Base-by-base conservation (phyloP, 2,888 invertebrate genomes). In the Temnothorax unifasciatus region DNA sequence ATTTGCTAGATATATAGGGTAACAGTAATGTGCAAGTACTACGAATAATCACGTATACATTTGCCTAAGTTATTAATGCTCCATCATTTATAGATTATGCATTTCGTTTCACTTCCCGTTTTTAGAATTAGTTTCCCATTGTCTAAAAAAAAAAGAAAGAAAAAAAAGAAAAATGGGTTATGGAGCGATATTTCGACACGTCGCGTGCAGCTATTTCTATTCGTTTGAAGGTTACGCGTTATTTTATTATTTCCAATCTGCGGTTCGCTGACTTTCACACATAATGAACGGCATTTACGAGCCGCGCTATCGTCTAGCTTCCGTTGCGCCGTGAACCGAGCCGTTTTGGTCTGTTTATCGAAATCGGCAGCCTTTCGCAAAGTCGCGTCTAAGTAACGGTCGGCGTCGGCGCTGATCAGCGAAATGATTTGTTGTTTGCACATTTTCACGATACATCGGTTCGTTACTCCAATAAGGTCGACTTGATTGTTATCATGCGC, bases 41-140 rank as follows among this genome's bases (percentile, higher is more conserved):
- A 47, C 29, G 18, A 81, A 69, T 69, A 81, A 47, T 21, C 34
- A 59, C 9, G 8, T 57, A 47, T 57, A 47, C 38, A 59, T 38
- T 59, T 81, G 44, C 34, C 13, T 25, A 38, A 9, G 71, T 71
- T 71, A 81, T 81, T 69, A 81, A 81, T 59, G 38, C 44, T 44
- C 59, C 21, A 59, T 81, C 69, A 79, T 79, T 44, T 69, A 68
- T 68, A 29, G 29, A 77, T 77, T 68, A 69, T 38, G 21, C 54
- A 9, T n/a, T 18, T 41, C 8, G 25, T 66, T 69, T 59, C 38
- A 59, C 38, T 81, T 81, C 38, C 59, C 18, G 71, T 59, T 69
- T 69, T 81, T 71, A 81, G 59, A 68, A 59, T 68, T 29, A 29
- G 15, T 57, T 21, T 44, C 15, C 57, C 11, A 61, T 81, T 81